These are phyloP conservation scores for Babylonia areolata DNA, from an alignment of 1,140 invertebrate genomes.

Conservation along the genomic window DNA sequence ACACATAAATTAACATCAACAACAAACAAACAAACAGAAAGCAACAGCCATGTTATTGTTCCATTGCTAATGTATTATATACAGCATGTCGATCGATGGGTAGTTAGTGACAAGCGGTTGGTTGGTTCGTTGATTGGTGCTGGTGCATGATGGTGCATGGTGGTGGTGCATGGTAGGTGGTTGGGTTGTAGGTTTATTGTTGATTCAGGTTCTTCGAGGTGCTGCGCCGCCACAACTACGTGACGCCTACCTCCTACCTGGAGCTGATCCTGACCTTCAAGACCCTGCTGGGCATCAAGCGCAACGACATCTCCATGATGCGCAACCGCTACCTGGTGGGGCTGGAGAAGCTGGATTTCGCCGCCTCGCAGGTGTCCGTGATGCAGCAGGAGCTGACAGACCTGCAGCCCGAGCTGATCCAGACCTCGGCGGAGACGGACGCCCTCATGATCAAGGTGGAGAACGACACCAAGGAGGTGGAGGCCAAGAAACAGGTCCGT, in stretches of 20 bases:
- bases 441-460: constrained; percentile 85
- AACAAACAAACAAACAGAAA: too few species aligned
- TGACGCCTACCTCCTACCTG: constrained; percentile 76
- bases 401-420: constrained; percentile 91
- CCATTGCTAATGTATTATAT: too few species aligned
- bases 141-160: too few species aligned
- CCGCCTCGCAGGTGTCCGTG: constrained; percentile 79
- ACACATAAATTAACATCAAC: too few species aligned
- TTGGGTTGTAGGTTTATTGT: too few species aligned
- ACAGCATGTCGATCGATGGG: too few species aligned
- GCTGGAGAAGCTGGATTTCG: constrained; percentile 77
- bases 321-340: constrained; percentile 81
- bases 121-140: too few species aligned
- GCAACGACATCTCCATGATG: constrained; percentile 83
- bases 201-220: constrained; percentile 84
- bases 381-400: constrained; percentile 87
- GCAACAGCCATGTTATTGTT: too few species aligned
- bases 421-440: constrained; percentile 92
- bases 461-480: constrained; percentile 94
- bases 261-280: constrained; percentile 76
- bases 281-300: constrained; percentile 68
- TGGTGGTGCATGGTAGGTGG: too few species aligned
- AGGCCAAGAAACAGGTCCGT: constrained; percentile 92
- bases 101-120: too few species aligned
- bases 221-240: constrained; percentile 78